A percentile compares a stretch with the other conserved stretches of the same genome.
These are phyloP conservation scores for Zootoca vivipara DNA, from an alignment of 2,113 vertebrate species.

Conservation along the genomic window DNA sequence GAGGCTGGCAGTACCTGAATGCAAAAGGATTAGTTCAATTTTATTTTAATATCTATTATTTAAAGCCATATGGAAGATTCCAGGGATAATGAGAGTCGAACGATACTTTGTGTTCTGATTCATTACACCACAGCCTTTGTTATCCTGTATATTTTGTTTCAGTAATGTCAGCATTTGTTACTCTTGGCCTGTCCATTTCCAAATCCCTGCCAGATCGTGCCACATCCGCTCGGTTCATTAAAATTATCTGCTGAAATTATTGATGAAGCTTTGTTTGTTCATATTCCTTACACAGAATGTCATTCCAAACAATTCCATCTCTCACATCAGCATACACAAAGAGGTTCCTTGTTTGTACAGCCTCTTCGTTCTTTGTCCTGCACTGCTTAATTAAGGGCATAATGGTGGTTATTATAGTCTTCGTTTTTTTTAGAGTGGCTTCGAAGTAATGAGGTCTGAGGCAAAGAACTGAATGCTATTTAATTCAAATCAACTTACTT, in stretches of 20 bases:
- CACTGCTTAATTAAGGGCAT: constrained; percentile 68
- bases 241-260: constrained; percentile 34
- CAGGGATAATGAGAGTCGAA: constrained; percentile 29
- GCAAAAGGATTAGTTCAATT: constrained; percentile 17
- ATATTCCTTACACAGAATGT: constrained; percentile 15
- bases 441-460: constrained; percentile 62
- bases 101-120: constrained; percentile 30
- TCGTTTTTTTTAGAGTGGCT: constrained; percentile 51
- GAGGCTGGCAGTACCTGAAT: constrained; percentile 20
- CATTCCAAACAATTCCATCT: constrained; percentile 41
- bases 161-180: constrained; percentile 25
- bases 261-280: constrained; percentile 13
- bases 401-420: constrained; percentile 61
- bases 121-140: constrained; percentile 14
- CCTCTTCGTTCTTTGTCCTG: constrained; percentile 56
- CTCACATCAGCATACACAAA: constrained; percentile 16
- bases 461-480: constrained; percentile 44
- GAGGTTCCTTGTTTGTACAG: constrained; percentile 45
- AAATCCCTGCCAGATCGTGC: constrained; percentile 32
- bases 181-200: constrained; percentile 29
- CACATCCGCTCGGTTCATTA: constrained; percentile 43
- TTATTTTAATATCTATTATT: constrained; percentile 39
- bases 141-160: background rate
- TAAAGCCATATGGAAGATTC: constrained; percentile 45
- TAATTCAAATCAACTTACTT: constrained; percentile 39